These are phyloP conservation scores for Paracentrotus lividus DNA, from an alignment of 53 echinoderm and acorn worm genomes.

Conservation along the genomic window DNA sequence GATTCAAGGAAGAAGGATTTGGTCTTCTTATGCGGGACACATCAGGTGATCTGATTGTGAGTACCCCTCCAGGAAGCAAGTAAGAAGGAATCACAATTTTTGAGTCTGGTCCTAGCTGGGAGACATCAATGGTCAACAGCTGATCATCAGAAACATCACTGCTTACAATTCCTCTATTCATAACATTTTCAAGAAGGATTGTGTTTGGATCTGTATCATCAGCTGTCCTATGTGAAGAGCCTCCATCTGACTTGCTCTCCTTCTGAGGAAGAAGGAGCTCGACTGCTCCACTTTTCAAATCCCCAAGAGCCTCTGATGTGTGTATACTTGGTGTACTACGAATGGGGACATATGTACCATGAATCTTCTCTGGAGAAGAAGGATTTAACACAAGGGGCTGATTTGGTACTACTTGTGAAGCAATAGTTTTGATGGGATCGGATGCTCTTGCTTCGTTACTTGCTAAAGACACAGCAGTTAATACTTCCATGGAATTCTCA, in stretches of 20 bases:
- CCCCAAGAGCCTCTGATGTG: neutral
- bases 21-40: conserved; percentile 21
- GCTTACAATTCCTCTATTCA: neutral
- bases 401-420: neutral
- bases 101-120: conserved; percentile 49
- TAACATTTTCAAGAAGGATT: neutral
- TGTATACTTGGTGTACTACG: neutral
- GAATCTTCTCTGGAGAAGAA: neutral
- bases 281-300: neutral
- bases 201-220: neutral
- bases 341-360: neutral
- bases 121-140: conserved; percentile 53
- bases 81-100: conserved; percentile 61
- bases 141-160: neutral
- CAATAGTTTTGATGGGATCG: neutral
- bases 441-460: neutral
- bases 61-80: conserved; percentile 37
- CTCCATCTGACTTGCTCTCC: neutral
- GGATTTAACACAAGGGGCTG: neutral
- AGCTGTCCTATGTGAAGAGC: neutral
- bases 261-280: neutral
- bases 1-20: no score
- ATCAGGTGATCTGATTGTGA: conserved; percentile 42
- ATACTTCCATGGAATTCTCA: neutral
- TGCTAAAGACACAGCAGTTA: neutral